Evolutionary conservation across 2,888 invertebrate species (phyloP).

Genomic region (Drosophila pseudotalamancana): DNA sequence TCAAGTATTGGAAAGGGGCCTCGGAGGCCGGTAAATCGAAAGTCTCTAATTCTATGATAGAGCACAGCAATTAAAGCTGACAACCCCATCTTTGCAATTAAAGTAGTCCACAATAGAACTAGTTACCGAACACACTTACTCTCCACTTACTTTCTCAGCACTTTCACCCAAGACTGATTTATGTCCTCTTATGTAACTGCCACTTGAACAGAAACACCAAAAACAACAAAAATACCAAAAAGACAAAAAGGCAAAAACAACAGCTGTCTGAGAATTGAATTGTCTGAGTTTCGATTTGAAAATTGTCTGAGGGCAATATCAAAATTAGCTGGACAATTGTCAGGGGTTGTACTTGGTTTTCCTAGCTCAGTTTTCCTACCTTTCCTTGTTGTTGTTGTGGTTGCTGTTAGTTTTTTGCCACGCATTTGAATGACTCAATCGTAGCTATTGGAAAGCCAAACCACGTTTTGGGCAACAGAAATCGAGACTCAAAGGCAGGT

Average conservation of each 20-base stretch:
- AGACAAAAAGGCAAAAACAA: conserved; percentile 22
- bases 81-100: conserved; percentile 10
- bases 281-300: conserved; percentile 43
- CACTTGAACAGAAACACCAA: conserved; percentile 52
- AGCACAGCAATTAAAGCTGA: conserved; percentile 34
- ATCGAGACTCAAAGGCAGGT: background rate
- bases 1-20: conserved; percentile 8
- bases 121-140: conserved; percentile 29
- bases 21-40: background rate
- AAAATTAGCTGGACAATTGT: conserved; percentile 55
- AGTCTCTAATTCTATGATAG: conserved; percentile 2
- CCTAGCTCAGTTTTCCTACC: conserved; percentile 1
- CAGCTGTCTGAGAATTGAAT: conserved; percentile 69
- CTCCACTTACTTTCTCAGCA: conserved; percentile 34
- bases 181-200: conserved; percentile 28
- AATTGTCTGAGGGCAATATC: conserved; percentile 32
- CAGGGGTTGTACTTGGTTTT: conserved; percentile 40
- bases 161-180: conserved; percentile 47
- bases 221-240: background rate
- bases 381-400: background rate
- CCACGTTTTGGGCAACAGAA: conserved; percentile 44
- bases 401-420: conserved; percentile 59
- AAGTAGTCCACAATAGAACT: conserved; percentile 10
- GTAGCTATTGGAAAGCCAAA: conserved; percentile 52
- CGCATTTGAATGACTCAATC: conserved; percentile 77